Percentiles rank a stretch among this genome's conserved stretches.
These are phyloP conservation scores for Holcopasites calliopsidis DNA, from an alignment of 1,140 invertebrate genomes.

Conservation along the genomic window DNA sequence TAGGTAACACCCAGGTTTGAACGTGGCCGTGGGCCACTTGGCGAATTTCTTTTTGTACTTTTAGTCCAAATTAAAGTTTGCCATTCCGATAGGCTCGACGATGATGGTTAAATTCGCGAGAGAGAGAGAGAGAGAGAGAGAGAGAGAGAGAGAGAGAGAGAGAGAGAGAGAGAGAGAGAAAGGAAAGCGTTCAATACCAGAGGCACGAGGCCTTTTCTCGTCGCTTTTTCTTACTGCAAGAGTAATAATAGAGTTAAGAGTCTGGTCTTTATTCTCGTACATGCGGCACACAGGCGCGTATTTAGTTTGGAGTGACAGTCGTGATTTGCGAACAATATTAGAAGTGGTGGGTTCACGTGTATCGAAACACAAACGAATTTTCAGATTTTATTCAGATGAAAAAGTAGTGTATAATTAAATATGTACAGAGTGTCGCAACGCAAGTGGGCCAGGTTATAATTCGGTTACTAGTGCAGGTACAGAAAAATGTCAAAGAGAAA, in stretches of 20 bases:
- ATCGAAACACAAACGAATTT: too few relatives aligned
- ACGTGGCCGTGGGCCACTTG: not conserved
- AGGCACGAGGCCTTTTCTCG: not conserved
- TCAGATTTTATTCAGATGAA: too few relatives aligned
- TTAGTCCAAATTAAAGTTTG: conserved; percentile 35
- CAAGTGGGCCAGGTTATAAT: too few relatives aligned
- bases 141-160: too few relatives aligned
- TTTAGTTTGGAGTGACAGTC: conserved; percentile 1
- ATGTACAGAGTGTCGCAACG: too few relatives aligned
- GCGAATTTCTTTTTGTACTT: conserved; percentile 32
- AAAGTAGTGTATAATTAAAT: too few relatives aligned
- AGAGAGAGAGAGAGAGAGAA: not conserved
- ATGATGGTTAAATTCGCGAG: too few relatives aligned
- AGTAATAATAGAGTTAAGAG: conserved; percentile 10
- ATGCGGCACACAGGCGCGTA: not conserved
- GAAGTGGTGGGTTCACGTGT: too few relatives aligned
- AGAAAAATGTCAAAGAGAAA: too few relatives aligned
- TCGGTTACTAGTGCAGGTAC: too few relatives aligned
- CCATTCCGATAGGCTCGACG: conserved; percentile 29
- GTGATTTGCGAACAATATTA: not conserved
- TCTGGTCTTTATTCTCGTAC: not conserved
- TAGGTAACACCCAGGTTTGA: not conserved
- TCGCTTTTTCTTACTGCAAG: conserved; percentile 10
- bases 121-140: too few relatives aligned
- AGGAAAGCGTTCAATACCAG: not conserved